Conservation (phyloP, 2,888 invertebrate species). For the Sarcophaga caerulescens region DNA sequence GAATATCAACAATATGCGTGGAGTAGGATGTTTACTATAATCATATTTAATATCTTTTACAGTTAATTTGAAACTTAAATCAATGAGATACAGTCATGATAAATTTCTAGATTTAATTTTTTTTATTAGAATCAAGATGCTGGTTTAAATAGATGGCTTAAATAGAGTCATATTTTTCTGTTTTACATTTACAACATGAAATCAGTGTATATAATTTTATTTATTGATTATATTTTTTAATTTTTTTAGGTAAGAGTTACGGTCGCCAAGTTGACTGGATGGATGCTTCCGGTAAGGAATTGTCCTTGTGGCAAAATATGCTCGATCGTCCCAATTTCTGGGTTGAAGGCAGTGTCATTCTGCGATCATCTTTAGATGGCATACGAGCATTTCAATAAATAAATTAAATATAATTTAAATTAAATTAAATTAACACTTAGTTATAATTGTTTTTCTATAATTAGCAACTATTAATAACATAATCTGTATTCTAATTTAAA, state of each 20-base stretch:
- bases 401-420: conserved; percentile 50
- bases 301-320: conserved; percentile 96
- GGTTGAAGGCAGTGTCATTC: conserved; percentile 96
- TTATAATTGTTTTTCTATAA: conserved; percentile 29
- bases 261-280: conserved; percentile 96
- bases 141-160: no score
- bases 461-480: not conserved
- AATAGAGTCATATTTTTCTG: not conserved
- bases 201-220: not conserved
- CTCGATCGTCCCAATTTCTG: conserved; percentile 96
- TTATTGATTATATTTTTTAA: not conserved
- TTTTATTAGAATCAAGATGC: no score
- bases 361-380: conserved; percentile 89
- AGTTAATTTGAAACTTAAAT: no score
- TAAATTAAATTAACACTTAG: conserved; percentile 39
- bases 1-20: no score
- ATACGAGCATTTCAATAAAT: conserved; percentile 77
- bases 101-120: no score
- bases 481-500: not conserved
- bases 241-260: conserved; percentile 89
- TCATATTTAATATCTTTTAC: no score
- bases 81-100: no score
- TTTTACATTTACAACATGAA: no score
- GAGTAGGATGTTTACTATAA: no score
- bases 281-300: conserved; percentile 95